Conservation (phyloP, 2,797 vertebrate genomes). For the Gymnothorax javanicus region DNA sequence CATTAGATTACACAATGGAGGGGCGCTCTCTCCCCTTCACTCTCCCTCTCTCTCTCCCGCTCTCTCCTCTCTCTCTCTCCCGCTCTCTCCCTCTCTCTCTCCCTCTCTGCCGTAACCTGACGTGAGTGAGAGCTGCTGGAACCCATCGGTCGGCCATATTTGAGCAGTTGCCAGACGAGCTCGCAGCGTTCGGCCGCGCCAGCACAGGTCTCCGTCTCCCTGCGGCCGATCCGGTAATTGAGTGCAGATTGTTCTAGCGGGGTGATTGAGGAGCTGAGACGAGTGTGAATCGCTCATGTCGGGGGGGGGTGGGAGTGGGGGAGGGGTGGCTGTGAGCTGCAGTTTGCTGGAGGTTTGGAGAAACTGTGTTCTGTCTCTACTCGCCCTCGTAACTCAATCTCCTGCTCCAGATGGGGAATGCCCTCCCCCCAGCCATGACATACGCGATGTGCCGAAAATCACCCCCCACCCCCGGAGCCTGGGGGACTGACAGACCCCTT, state of each 20-base stretch:
- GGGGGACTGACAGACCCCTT: not conserved
- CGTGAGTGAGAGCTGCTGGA: not conserved
- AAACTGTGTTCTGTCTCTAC: conserved; percentile 54
- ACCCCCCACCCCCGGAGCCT: not conserved
- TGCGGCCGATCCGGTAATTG: conserved; percentile 65
- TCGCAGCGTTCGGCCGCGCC: not conserved
- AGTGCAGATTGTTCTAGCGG: conserved; percentile 57
- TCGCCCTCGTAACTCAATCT: conserved; percentile 58
- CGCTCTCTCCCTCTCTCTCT: not conserved
- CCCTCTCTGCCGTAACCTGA: not conserved
- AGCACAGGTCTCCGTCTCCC: not conserved
- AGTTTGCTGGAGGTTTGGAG: conserved; percentile 40
- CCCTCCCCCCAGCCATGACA: not conserved
- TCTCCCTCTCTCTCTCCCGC: not conserved
- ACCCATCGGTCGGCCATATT: not conserved
- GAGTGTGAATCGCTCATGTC: not conserved
- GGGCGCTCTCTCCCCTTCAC: not conserved
- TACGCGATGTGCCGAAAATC: not conserved
- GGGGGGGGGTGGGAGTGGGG: not conserved
- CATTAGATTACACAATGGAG: not conserved
- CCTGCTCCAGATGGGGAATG: conserved; percentile 53
- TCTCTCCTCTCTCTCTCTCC: not conserved
- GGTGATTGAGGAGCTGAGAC: conserved; percentile 60
- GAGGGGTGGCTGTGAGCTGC: not conserved
- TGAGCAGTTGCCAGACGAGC: not conserved